Percentiles rank a stretch among this genome's conserved stretches.
Evolutionary conservation across 2,888 invertebrate genomes (phyloP).

Genomic region (Parnassius smintheus): DNA sequence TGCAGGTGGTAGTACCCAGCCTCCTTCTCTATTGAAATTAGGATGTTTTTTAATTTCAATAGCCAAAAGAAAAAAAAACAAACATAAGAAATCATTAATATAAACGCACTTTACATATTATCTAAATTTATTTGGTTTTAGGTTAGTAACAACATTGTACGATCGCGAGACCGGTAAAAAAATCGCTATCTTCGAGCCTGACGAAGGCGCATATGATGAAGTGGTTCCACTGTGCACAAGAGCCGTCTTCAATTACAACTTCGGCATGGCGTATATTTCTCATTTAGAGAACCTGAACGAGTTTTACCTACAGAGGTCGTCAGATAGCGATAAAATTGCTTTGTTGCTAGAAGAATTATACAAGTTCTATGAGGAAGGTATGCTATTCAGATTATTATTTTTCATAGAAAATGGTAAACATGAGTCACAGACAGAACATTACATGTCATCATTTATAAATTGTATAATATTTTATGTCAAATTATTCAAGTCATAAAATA

Average conservation of each 20-base stretch:
- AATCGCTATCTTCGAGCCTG: slow-evolving; percentile 73
- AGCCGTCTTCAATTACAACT: slow-evolving; percentile 82
- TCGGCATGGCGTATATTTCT: slow-evolving; percentile 81
- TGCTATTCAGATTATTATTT: too few relatives aligned
- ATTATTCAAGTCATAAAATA: too few relatives aligned
- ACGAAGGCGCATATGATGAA: slow-evolving; percentile 76
- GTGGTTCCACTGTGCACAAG: slow-evolving; percentile 81
- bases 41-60: too few relatives aligned
- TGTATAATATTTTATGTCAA: too few relatives aligned
- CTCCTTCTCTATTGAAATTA: too few relatives aligned
- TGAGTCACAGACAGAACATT: too few relatives aligned
- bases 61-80: too few relatives aligned
- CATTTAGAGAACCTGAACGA: slow-evolving; percentile 81
- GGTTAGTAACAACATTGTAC: slow-evolving; percentile 85
- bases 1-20: too few relatives aligned
- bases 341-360: slow-evolving; percentile 82
- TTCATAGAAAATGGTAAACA: too few relatives aligned
- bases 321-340: slow-evolving; percentile 73
- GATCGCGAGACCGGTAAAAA: slow-evolving; percentile 70
- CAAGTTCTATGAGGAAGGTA: slow-evolving; percentile 74
- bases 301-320: slow-evolving; percentile 82
- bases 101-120: too few relatives aligned
- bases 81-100: too few relatives aligned
- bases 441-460: too few relatives aligned
- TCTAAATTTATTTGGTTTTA: slow-evolving; percentile 51